Conservation (phyloP, 2,797 vertebrate genomes). For the Denticeps clupeoides region DNA sequence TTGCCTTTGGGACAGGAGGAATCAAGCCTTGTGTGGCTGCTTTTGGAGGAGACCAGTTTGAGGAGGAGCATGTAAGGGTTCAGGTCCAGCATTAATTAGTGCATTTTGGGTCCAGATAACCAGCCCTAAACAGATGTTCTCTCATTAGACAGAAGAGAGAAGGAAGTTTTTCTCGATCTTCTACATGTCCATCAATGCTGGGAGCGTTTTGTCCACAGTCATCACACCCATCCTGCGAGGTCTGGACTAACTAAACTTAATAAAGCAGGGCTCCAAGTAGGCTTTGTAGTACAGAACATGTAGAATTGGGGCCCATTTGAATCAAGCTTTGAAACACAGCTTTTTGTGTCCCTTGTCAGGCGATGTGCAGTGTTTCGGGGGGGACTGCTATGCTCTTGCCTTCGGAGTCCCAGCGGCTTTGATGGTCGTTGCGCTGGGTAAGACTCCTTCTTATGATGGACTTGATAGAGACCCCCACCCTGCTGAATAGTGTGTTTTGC, state of each 20-base stretch:
- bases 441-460: conserved; percentile 51
- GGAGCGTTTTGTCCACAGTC: conserved; percentile 86
- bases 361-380: conserved; percentile 85
- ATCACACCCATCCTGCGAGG: conserved; percentile 88
- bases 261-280: too few relatives aligned
- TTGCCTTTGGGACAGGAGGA: conserved; percentile 89
- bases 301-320: too few relatives aligned
- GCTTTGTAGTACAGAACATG: too few relatives aligned
- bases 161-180: conserved; percentile 96
- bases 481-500: too few relatives aligned
- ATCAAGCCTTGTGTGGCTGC: conserved; percentile 97
- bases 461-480: too few relatives aligned
- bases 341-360: conserved; percentile 63
- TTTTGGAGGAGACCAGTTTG: conserved; percentile 96
- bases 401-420: conserved; percentile 86
- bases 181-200: conserved; percentile 93
- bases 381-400: conserved; percentile 86
- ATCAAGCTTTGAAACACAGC: too few relatives aligned
- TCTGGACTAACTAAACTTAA: conserved; percentile 45
- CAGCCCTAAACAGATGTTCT: background rate
- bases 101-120: background rate
- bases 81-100: background rate
- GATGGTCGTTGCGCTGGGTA: conserved; percentile 83
- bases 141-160: conserved; percentile 64
- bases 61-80: conserved; percentile 76